Evolutionary conservation across 2,888 invertebrate species (phyloP), one percentile per base, ranked within the genome.

Genomic region (Meteorus colon): DNA sequence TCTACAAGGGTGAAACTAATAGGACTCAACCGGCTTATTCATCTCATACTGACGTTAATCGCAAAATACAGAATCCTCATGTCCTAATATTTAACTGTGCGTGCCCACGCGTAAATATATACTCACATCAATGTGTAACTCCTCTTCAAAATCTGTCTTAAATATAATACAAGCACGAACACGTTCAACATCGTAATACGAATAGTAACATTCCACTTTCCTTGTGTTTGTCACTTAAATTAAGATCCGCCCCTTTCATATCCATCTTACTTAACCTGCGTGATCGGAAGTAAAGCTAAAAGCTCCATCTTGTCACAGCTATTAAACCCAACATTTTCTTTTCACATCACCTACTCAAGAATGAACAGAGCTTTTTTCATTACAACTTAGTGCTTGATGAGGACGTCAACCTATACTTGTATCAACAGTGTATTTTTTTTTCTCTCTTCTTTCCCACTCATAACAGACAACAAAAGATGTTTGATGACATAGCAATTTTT

Each of bases 21-120:
- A 77, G 65, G 72, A 78, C 74, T 66, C 75, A 74, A 68, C 51
- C 70, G 24, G 59, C 68, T 75, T 76, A 76, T 68, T 77, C 75
- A 76, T 81, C 80, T 77, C 69, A 73, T 59, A 63, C 74, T 77
- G 76, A 73, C 76, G 75, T 79, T 78, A 75, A 81, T 80, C 77
- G 67, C 68, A 51, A 60, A 76, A 70, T 70, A 75, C 45, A 65
- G 71, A 75, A 78, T 77, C 55, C 74, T 68, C 59, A 24, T 70
- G 59, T 70, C 55, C 60, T 70, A 8, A 41, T 41, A 41, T 41
- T 41, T 29, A n/a, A 59, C 27, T 41, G 27, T 34, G 27, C 70
- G 60, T 60, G 45, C 70, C 41, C 70, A 70, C 41, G 48, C 70
- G 70, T 55, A 70, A 70, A 55, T 24, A 12, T 34, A 34, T 14